Evolutionary conservation across 64 coral and sea anemone genomes (phyloP), one percentile per base, ranked within the genome.

Genomic region (Porites lutea): DNA sequence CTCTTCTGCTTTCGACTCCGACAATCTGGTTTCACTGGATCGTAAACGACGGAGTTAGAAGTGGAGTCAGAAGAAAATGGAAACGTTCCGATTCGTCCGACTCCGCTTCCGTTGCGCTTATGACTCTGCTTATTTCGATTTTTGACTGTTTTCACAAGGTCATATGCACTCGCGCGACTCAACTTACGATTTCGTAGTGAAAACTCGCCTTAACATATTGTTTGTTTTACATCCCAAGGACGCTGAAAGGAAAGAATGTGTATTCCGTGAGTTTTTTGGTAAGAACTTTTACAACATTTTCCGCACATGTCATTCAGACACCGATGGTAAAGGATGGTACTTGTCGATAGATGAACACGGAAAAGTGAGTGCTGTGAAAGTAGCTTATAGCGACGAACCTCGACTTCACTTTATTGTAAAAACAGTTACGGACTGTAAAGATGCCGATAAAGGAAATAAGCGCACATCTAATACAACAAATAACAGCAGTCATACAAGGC

Each of bases 241-340:
- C 65, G 61, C 92, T 11, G 95, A 97, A 66, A 93, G 79, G 49
- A 97, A 94, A 51, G 95, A 97, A 91, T 97, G 95, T 51, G 95
- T 97, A 16, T 90, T 97, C 43, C 82, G 92, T 58, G 95, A 97
- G 70, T 97, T 94, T 72, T 86, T 94, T n/a, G 95, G 95, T 6
- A 97, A 89, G 77, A 97, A 97, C 53, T 97, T 97, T 50, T 97
- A 86, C 91, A 94, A 88, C 59, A 64, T 97, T 20, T 91, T 97
- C 69, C 95, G 95, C 52, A 97, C 95, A 0, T 97, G 95, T 49
- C 92, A 97, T 50, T 91, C 95, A 57, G 92, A 97, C 45, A 72
- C 55, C 3, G 70, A 94, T 11, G 92, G 95, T 3, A 77, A 79
- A 49, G 95, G 95, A 5, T 97, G 95, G 95, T 97, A 97, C 69